These are phyloP conservation scores for Hetaerina titia DNA, from an alignment of 2,888 invertebrate species.

Conservation along the genomic window DNA sequence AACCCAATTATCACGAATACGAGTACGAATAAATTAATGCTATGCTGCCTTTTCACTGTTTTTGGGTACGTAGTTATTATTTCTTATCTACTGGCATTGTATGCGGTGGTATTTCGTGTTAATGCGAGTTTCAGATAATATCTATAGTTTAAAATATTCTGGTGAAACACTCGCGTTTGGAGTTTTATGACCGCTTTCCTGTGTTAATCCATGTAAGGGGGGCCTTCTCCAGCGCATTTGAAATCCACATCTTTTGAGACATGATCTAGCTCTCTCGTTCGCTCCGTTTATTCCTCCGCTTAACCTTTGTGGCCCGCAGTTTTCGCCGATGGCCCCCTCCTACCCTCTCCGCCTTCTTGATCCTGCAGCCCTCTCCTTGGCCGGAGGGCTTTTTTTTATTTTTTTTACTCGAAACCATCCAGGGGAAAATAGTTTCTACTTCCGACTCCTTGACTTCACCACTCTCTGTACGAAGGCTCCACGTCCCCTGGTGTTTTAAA, in stretches of 20 bases:
- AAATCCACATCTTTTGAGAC: background rate
- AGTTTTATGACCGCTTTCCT: background rate
- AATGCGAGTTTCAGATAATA: background rate
- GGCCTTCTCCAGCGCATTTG: background rate
- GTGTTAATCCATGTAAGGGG: background rate
- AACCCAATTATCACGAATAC: background rate
- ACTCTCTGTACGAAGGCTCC: background rate
- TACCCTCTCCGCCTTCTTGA: background rate
- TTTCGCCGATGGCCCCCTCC: background rate
- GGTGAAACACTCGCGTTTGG: background rate
- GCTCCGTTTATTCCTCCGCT: background rate
- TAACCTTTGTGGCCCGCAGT: background rate
- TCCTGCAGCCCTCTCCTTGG: background rate
- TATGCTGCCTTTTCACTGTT: background rate
- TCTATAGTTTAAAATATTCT: background rate
- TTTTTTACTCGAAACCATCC: background rate
- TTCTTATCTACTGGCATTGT: background rate
- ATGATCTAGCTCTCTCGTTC: background rate
- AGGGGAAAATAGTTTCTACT: conserved; percentile 10
- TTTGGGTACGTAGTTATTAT: background rate
- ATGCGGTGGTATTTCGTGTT: background rate
- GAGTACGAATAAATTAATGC: background rate
- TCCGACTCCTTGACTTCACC: background rate
- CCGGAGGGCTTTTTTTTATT: background rate
- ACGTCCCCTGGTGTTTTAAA: conserved; percentile 13